These are phyloP conservation scores for Cataglyphis hispanica DNA, from an alignment of 1,140 invertebrate species.

Conservation along the genomic window DNA sequence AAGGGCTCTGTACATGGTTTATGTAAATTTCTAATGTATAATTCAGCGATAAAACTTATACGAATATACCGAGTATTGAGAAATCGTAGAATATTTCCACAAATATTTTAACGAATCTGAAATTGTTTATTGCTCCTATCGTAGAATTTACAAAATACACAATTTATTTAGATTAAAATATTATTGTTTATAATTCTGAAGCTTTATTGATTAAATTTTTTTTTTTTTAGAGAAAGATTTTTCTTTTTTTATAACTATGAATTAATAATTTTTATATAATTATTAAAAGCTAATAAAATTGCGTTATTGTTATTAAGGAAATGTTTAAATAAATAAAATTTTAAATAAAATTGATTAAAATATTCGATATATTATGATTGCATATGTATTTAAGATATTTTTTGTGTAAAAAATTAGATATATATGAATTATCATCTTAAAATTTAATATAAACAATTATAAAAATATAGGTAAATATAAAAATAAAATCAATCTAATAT, in stretches of 20 bases:
- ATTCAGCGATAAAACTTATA: slow-evolving; percentile 28
- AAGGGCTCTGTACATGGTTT: slow-evolving; percentile 24
- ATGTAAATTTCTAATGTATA: slow-evolving; percentile 38
- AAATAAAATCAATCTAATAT: neutral
- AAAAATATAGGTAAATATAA: neutral
- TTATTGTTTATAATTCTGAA: neutral
- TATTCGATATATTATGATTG: neutral
- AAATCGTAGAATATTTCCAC: slow-evolving; percentile 6
- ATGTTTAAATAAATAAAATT: neutral
- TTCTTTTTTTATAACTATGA: no score
- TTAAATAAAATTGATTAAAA: neutral
- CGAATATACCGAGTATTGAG: neutral
- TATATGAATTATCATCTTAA: neutral
- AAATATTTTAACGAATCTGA: neutral
- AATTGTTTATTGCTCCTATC: neutral
- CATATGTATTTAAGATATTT: neutral
- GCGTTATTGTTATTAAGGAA: neutral
- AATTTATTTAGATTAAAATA: neutral
- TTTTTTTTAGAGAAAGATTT: neutral
- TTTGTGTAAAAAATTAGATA: neutral
- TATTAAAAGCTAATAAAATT: neutral
- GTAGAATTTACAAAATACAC: slow-evolving; percentile 1
- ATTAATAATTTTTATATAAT: neutral
- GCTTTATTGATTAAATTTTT: neutral
- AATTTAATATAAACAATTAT: neutral